phyloP scores from a whole-genome alignment of 2,797 vertebrate genomes.

The Hyperoplus immaculatus region DNA sequence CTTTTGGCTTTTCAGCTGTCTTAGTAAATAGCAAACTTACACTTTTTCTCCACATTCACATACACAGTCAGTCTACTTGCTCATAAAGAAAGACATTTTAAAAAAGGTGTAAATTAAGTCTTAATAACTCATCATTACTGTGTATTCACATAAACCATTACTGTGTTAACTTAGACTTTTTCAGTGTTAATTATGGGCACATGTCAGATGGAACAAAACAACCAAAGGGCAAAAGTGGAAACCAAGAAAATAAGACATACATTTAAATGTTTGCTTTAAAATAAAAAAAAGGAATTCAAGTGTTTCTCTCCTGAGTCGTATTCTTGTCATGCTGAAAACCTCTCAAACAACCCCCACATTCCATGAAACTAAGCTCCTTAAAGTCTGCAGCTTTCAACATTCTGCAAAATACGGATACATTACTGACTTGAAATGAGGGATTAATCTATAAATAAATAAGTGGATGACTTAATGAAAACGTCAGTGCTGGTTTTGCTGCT shows the following conservation, averaged over 20 bases:
- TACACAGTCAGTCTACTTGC: background rate
- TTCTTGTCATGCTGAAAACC: background rate
- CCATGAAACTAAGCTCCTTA: constrained; percentile 9
- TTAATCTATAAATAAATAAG: constrained; percentile 40
- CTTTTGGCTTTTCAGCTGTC: constrained; percentile 15
- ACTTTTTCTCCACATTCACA: background rate
- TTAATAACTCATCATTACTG: background rate
- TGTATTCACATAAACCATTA: no score
- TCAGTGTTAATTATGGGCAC: background rate
- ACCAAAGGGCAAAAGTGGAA: background rate
- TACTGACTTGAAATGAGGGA: constrained; percentile 36
- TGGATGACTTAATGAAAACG: constrained; percentile 27
- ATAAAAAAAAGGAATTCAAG: background rate
- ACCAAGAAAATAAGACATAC: background rate
- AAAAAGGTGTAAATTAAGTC: background rate
- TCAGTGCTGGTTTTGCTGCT: constrained; percentile 12
- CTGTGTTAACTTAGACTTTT: no score
- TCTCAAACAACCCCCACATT: background rate
- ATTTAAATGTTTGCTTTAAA: background rate
- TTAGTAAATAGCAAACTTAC: constrained; percentile 21
- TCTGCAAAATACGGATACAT: constrained; percentile 6
- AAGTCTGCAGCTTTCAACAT: background rate
- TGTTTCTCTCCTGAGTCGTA: background rate
- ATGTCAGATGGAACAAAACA: background rate
- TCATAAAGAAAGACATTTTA: background rate